Evolutionary conservation across 2,113 vertebrate genomes (phyloP).

Genomic region (Cyanoliseus patagonus): DNA sequence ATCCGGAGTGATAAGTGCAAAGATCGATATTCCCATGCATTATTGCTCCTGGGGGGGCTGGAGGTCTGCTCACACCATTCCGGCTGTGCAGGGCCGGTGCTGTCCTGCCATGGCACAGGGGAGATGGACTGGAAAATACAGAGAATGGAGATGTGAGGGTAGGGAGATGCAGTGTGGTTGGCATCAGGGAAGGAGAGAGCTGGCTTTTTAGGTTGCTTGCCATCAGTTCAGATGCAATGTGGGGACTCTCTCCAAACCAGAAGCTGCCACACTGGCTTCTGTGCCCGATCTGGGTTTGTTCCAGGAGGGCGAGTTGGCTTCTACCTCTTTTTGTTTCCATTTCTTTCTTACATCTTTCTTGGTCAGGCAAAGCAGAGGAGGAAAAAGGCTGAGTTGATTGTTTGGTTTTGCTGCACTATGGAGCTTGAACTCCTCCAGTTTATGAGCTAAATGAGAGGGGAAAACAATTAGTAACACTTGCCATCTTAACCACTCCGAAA

Average conservation of each 20-base stretch:
- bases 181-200: not conserved
- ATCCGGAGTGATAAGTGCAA: not conserved
- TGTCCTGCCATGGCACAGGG: accelerated
- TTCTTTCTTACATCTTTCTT: not conserved
- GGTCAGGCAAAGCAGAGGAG: not conserved
- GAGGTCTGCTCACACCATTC: not conserved
- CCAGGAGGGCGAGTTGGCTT: not conserved
- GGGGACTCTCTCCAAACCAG: not conserved
- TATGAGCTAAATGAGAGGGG: not conserved
- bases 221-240: accelerated
- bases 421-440: not conserved
- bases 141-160: accelerated
- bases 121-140: not conserved
- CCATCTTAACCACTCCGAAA: not conserved
- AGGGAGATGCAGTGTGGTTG: accelerated
- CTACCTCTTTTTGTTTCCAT: not conserved
- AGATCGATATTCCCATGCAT: constrained; percentile 75
- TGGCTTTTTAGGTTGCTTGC: not conserved
- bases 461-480: not conserved
- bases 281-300: accelerated
- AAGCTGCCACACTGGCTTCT: not conserved
- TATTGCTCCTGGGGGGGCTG: constrained; percentile 31
- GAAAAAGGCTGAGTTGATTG: not conserved
- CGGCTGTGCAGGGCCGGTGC: not conserved
- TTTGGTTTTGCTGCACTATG: not conserved